Evolutionary conservation across 2,797 vertebrate genomes (phyloP).

Genomic region (Harpagifer antarcticus): DNA sequence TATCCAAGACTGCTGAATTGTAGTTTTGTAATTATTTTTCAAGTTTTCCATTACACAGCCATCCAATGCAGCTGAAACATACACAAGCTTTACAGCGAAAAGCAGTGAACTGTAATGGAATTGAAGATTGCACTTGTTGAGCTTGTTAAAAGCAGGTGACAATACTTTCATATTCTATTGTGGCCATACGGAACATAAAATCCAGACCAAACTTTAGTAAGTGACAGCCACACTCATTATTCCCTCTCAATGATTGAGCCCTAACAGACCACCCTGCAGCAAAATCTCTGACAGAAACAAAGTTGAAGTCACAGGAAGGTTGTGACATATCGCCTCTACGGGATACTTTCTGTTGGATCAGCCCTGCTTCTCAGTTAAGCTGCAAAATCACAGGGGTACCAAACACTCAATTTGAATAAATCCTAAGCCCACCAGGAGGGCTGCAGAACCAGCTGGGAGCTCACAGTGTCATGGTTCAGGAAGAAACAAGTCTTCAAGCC

Average conservation of each 20-base stretch:
- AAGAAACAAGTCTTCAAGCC: neutral
- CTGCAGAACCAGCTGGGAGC: constrained; percentile 34
- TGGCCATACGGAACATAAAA: constrained; percentile 4
- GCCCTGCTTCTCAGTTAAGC: constrained; percentile 29
- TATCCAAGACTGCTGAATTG: too few relatives aligned
- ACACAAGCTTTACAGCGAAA: neutral
- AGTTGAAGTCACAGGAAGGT: constrained; percentile 47
- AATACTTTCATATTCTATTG: neutral
- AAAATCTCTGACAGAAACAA: constrained; percentile 46
- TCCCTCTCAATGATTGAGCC: constrained; percentile 7
- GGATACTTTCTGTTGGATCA: constrained; percentile 59
- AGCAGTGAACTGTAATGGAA: constrained; percentile 3
- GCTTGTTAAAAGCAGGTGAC: constrained; percentile 11
- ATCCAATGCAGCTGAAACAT: constrained; percentile 1
- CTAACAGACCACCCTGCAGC: constrained; percentile 15
- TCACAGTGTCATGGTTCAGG: neutral
- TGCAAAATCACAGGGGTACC: constrained; percentile 25
- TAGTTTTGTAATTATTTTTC: too few relatives aligned
- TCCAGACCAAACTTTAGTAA: constrained; percentile 8
- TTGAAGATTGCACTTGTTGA: constrained; percentile 9
- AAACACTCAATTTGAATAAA: constrained; percentile 46
- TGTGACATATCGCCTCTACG: constrained; percentile 54
- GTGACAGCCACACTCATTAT: constrained; percentile 23
- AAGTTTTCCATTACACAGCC: too few relatives aligned
- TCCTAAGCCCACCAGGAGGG: constrained; percentile 34